A percentile compares a stretch with the other conserved stretches of the same genome.
These are phyloP conservation scores for Scaptomyza graminum DNA, from an alignment of 1,140 invertebrate genomes.

Conservation along the genomic window DNA sequence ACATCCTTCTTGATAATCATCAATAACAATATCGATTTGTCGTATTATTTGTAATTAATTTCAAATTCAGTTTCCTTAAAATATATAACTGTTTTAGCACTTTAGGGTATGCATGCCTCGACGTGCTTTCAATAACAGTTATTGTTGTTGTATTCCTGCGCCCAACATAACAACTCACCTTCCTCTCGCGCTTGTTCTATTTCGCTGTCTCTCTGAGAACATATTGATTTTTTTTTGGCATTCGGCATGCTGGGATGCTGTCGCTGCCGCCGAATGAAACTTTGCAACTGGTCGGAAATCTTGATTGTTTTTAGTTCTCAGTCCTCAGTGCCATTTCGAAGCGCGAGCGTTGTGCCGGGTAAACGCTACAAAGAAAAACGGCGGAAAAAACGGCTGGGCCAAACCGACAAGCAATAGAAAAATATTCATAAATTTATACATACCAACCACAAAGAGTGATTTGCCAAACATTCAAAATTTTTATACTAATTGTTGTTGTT, in stretches of 20 bases:
- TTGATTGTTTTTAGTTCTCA: slow-evolving; percentile 24
- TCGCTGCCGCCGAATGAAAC: slow-evolving; percentile 70
- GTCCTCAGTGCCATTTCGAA: slow-evolving; percentile 67
- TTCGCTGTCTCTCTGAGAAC: slow-evolving; percentile 13
- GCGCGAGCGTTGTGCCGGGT: slow-evolving; percentile 57
- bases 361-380: slow-evolving; percentile 28
- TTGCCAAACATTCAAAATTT: slow-evolving; percentile 72
- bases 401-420: slow-evolving; percentile 31
- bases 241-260: slow-evolving; percentile 43
- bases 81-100: background rate
- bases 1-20: background rate
- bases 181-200: slow-evolving; percentile 2
- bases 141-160: background rate
- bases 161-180: slow-evolving; percentile 7
- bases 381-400: slow-evolving; percentile 24
- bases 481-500: slow-evolving; percentile 55
- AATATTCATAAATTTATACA: slow-evolving; percentile 72
- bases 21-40: background rate
- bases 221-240: slow-evolving; percentile 66
- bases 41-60: background rate
- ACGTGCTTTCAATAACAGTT: background rate
- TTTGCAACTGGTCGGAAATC: slow-evolving; percentile 47
- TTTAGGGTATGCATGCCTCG: background rate
- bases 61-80: background rate
- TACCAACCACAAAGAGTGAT: slow-evolving; percentile 60